A percentile compares a stretch with the other conserved stretches of the same genome.
Evolutionary conservation across 2,888 invertebrate species (phyloP).

Genomic region (Athrips mouffetella): DNA sequence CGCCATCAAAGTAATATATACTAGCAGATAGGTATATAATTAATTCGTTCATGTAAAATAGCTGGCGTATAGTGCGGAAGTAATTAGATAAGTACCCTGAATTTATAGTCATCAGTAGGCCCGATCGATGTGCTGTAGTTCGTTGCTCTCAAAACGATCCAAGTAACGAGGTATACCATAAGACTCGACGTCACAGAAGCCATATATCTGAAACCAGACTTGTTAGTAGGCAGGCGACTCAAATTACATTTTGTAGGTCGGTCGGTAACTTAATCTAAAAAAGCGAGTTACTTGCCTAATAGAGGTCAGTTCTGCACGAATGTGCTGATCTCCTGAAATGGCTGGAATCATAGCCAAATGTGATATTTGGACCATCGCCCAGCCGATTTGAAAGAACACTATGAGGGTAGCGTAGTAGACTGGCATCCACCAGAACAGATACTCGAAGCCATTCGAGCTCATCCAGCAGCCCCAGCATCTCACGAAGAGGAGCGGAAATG

Average conservation of each 20-base stretch:
- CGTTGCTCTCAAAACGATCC: conserved; percentile 81
- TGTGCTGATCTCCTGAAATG: conserved; percentile 82
- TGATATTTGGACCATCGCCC: conserved; percentile 96
- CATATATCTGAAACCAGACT: conserved; percentile 83
- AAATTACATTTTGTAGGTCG: neutral
- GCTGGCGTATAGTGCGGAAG: neutral
- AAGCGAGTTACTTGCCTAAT: conserved; percentile 79
- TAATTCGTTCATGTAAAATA: no score
- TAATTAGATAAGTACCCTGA: conserved; percentile 71
- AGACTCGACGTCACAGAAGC: conserved; percentile 93
- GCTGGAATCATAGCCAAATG: conserved; percentile 94
- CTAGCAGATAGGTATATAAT: no score
- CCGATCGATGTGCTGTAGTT: conserved; percentile 76
- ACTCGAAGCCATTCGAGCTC: conserved; percentile 44
- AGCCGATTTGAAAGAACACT: conserved; percentile 92
- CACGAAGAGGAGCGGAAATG: conserved; percentile 89
- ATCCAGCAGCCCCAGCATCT: conserved; percentile 80
- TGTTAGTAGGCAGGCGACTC: neutral
- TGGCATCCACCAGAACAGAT: conserved; percentile 73
- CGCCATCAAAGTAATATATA: no score
- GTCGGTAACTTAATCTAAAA: conserved; percentile 3
- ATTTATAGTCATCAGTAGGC: conserved; percentile 83
- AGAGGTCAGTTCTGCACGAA: conserved; percentile 88
- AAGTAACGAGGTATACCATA: conserved; percentile 88
- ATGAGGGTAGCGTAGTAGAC: conserved; percentile 80